phyloP scores from a whole-genome alignment of 2,113 vertebrate genomes.

The Neogale vison region DNA sequence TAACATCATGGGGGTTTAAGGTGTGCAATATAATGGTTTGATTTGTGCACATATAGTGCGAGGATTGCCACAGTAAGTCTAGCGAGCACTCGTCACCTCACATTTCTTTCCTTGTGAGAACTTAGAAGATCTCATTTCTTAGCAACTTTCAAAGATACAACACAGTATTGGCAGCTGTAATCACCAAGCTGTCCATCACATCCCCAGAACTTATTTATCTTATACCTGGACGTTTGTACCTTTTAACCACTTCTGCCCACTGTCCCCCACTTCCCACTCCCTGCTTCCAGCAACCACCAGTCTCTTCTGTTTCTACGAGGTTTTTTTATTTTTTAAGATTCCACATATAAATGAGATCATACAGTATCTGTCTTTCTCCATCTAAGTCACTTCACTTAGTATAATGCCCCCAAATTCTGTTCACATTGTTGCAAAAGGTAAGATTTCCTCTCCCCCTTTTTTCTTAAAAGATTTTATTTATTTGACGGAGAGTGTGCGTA shows the following conservation, averaged over 20 bases:
- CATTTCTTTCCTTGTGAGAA: neutral
- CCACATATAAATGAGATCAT: neutral
- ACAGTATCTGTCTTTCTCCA: neutral
- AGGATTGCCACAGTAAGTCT: neutral
- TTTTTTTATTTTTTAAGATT: neutral
- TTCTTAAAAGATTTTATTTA: no score
- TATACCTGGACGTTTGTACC: neutral
- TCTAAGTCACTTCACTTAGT: neutral
- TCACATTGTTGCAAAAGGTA: no score
- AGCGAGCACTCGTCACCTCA: neutral
- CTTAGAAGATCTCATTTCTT: neutral
- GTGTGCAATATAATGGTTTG: neutral
- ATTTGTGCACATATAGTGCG: neutral
- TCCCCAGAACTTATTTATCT: neutral
- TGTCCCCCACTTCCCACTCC: neutral
- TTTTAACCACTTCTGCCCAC: neutral
- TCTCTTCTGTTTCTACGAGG: neutral
- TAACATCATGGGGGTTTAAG: neutral
- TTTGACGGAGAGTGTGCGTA: no score
- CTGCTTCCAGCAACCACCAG: neutral
- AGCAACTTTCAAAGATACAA: neutral
- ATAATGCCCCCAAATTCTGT: neutral
- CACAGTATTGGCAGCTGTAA: no score
- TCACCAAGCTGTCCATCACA: neutral
- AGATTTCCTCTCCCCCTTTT: neutral